A percentile compares a stretch with the other conserved stretches of the same genome.
Evolutionary conservation across 2,888 invertebrate genomes (phyloP).

Genomic region (Cosmopolites sordidus): DNA sequence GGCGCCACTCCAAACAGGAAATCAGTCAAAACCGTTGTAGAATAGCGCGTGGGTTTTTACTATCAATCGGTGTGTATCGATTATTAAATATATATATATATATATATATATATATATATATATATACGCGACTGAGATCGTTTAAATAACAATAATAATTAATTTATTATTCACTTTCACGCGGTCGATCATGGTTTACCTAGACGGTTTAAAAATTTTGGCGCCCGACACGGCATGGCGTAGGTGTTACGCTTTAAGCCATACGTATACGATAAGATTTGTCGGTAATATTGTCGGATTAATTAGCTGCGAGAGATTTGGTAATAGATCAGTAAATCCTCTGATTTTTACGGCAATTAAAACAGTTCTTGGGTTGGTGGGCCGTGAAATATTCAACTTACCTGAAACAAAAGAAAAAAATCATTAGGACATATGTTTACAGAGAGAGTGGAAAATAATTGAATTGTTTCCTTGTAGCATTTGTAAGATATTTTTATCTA

Average conservation of each 20-base stretch:
- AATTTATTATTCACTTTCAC: slow-evolving; percentile 18
- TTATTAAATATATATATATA: no score
- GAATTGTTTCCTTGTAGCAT: no score
- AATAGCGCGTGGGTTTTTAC: slow-evolving; percentile 7
- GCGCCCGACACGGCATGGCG: slow-evolving; percentile 7
- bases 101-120: no score
- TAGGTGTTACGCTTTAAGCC: slow-evolving; percentile 4
- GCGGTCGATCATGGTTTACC: slow-evolving; percentile 3
- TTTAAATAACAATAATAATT: slow-evolving; percentile 16
- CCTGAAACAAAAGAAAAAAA: no score
- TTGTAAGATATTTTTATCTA: no score
- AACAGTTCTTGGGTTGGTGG: no score
- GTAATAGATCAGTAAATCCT: no score
- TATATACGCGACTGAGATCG: not conserved
- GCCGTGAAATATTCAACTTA: no score
- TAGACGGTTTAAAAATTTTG: slow-evolving; percentile 14
- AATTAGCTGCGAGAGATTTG: no score
- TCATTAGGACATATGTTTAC: no score
- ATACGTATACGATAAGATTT: not conserved
- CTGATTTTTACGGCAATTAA: no score
- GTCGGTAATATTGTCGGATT: not conserved
- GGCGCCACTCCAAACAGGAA: not conserved
- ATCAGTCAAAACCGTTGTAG: not conserved
- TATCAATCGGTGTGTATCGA: slow-evolving; percentile 8
- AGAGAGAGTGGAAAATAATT: no score